These are phyloP conservation scores for Pinna nobilis DNA, from an alignment of 1,140 invertebrate species.

Conservation along the genomic window DNA sequence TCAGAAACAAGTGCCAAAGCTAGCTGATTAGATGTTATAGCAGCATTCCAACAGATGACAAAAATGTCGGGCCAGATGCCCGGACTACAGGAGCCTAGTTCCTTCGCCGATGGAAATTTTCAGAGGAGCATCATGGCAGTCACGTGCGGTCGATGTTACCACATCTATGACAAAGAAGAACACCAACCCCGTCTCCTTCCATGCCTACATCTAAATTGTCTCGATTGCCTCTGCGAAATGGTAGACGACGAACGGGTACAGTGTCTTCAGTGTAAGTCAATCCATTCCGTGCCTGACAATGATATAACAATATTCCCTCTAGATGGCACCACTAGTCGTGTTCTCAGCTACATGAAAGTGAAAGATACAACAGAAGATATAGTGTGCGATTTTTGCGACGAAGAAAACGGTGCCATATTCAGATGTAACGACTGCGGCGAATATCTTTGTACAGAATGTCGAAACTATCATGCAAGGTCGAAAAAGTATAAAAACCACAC, in stretches of 20 bases:
- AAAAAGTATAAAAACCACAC: not conserved
- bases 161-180: conserved; percentile 13
- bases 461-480: not conserved
- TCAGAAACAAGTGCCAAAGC: not conserved
- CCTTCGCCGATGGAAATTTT: not conserved
- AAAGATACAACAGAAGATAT: not conserved
- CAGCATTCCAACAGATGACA: not conserved
- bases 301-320: not conserved
- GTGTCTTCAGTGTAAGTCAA: conserved; percentile 1
- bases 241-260: not conserved
- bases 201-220: conserved; percentile 12
- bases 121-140: not conserved
- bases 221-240: conserved; percentile 9
- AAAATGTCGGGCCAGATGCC: conserved; percentile 4
- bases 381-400: conserved; percentile 1
- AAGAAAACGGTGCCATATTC: not conserved
- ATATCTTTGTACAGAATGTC: conserved; percentile 1
- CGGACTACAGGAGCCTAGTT: too few species aligned
- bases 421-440: conserved; percentile 1
- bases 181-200: conserved; percentile 9
- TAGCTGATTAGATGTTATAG: not conserved
- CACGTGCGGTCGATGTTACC: conserved; percentile 5
- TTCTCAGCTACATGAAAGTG: not conserved
- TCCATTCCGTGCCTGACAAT: not conserved
- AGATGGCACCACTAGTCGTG: not conserved